These are phyloP conservation scores for Drosophila subquinaria DNA, from an alignment of 2,888 invertebrate genomes.

Conservation along the genomic window DNA sequence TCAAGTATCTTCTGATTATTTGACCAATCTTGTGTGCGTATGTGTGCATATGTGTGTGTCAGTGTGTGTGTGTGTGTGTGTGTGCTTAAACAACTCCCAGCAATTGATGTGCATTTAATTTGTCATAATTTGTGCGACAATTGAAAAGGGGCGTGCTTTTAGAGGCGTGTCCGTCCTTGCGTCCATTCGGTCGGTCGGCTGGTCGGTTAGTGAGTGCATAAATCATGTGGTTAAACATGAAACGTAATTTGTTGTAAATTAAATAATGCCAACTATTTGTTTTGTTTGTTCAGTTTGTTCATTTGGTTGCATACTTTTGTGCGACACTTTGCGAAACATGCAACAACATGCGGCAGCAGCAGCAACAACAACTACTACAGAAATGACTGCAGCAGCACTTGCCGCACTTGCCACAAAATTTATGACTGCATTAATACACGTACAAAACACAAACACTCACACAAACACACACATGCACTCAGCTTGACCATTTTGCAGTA, in stretches of 20 bases:
- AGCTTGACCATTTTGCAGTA: constrained; percentile 44
- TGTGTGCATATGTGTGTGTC: neutral
- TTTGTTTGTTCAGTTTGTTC: constrained; percentile 55
- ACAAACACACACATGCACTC: constrained; percentile 19
- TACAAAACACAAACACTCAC: constrained; percentile 25
- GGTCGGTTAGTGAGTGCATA: constrained; percentile 58
- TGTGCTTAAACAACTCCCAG: constrained; percentile 21
- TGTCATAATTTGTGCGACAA: constrained; percentile 69
- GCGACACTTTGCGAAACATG: constrained; percentile 63
- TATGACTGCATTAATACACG: constrained; percentile 72
- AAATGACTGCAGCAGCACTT: constrained; percentile 45
- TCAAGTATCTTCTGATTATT: constrained; percentile 7
- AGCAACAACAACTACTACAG: constrained; percentile 39
- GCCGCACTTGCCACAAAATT: constrained; percentile 74
- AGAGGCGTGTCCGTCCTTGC: neutral
- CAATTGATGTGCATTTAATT: constrained; percentile 63
- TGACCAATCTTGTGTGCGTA: neutral
- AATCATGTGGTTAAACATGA: constrained; percentile 77
- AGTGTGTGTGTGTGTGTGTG: neutral
- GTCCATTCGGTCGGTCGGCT: too few relatives aligned
- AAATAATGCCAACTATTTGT: constrained; percentile 72
- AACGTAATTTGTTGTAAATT: constrained; percentile 77
- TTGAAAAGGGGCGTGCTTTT: constrained; percentile 41
- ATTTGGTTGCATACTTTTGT: constrained; percentile 57
- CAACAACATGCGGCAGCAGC: constrained; percentile 45